Evolutionary conservation across 2,797 vertebrate species (phyloP).

Genomic region (Neostethus bicornis): DNA sequence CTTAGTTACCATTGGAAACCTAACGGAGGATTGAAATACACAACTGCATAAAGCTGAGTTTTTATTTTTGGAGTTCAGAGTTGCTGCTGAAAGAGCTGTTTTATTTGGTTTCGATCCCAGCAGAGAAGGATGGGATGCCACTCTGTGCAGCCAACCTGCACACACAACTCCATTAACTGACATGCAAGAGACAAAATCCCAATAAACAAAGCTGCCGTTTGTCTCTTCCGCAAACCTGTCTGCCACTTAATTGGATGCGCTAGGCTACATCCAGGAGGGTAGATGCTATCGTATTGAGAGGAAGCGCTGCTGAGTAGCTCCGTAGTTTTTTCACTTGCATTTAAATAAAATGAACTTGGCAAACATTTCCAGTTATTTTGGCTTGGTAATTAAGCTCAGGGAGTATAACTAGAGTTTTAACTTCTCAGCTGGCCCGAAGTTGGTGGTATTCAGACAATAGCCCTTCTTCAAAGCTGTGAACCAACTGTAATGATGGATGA

Average conservation of each 20-base stretch:
- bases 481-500: conserved; percentile 58
- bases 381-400: not conserved
- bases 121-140: conserved; percentile 8
- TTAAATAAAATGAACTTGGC: not conserved
- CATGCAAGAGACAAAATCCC: conserved; percentile 11
- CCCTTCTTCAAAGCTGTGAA: conserved; percentile 22
- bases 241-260: conserved; percentile 36
- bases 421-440: not conserved
- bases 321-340: not conserved
- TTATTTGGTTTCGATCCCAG: conserved; percentile 30
- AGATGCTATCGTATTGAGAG: not conserved
- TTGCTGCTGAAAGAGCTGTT: not conserved
- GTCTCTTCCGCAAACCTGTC: conserved; percentile 30
- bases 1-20: conserved; percentile 14
- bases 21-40: conserved; percentile 23
- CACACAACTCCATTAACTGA: conserved; percentile 36
- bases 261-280: conserved; percentile 12
- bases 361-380: not conserved
- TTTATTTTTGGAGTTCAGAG: conserved; percentile 12
- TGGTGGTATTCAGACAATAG: conserved; percentile 23
- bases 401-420: not conserved
- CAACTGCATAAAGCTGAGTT: not conserved
- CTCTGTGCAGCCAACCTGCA: conserved; percentile 28
- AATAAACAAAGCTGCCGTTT: conserved; percentile 7
- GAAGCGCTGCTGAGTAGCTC: not conserved